These are phyloP conservation scores for Crocodylus rhombifer DNA, from an alignment of 2,797 vertebrate species.

Conservation along the genomic window DNA sequence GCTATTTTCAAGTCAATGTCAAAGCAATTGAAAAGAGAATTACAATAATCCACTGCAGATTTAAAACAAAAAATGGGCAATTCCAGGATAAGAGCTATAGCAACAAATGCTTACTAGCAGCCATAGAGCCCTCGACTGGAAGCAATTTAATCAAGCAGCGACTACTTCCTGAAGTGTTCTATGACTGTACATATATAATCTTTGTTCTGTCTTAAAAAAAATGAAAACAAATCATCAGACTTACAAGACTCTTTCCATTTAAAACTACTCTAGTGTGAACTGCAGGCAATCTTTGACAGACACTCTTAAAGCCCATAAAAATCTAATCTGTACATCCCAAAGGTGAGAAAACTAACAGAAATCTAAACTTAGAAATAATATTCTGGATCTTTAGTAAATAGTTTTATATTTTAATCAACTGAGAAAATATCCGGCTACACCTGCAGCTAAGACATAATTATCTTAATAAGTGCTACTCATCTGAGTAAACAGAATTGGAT, in stretches of 20 bases:
- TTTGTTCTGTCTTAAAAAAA: not conserved
- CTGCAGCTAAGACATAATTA: no score
- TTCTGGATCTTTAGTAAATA: not conserved
- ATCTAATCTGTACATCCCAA: not conserved
- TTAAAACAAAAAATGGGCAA: not conserved
- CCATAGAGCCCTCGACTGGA: not conserved
- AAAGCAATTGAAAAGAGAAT: not conserved
- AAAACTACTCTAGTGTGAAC: not conserved
- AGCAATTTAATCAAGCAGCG: not conserved
- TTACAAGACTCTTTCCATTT: not conserved
- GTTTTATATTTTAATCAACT: no score
- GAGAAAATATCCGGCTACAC: no score
- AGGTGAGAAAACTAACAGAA: not conserved
- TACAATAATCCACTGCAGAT: not conserved
- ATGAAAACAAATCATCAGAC: not conserved
- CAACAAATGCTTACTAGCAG: not conserved
- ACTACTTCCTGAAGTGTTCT: not conserved
- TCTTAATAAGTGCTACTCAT: not conserved
- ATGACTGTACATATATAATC: not conserved
- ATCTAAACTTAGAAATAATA: not conserved
- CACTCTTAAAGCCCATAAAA: not conserved
- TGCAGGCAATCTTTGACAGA: not conserved
- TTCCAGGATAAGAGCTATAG: not conserved
- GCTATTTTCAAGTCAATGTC: not conserved
- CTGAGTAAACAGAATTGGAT: not conserved